Conservation (phyloP, 2,888 invertebrate genomes). For the Silvanus unidentatus region DNA sequence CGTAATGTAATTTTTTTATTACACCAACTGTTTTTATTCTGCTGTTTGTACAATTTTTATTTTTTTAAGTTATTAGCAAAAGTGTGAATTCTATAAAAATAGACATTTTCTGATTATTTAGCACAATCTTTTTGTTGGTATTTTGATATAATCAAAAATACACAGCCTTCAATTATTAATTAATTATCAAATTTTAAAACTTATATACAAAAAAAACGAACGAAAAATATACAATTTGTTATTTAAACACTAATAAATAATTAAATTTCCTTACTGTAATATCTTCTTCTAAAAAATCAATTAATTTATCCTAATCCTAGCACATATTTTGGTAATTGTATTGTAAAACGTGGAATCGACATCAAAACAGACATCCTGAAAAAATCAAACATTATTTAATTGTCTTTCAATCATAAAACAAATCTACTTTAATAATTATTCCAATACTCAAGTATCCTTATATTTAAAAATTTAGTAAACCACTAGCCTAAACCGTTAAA, state of each 20-base stretch:
- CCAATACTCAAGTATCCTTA: too few relatives aligned
- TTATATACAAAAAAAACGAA: not conserved
- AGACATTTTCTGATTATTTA: not conserved
- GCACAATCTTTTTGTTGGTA: slow-evolving; percentile 13
- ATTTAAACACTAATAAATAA: not conserved
- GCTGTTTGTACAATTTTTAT: too few relatives aligned
- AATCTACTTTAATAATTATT: too few relatives aligned
- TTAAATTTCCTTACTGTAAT: not conserved
- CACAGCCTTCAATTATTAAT: slow-evolving; percentile 27
- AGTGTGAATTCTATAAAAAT: too few relatives aligned
- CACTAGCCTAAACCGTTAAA: too few relatives aligned
- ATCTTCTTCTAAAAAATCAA: slow-evolving; percentile 3
- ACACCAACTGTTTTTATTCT: too few relatives aligned
- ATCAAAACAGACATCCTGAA: slow-evolving; percentile 78
- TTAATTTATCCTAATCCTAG: slow-evolving; percentile 65
- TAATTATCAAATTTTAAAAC: not conserved
- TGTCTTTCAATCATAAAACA: not conserved
- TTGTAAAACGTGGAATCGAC: slow-evolving; percentile 78
- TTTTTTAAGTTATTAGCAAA: too few relatives aligned
- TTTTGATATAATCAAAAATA: slow-evolving; percentile 23
- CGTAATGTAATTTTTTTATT: too few relatives aligned
- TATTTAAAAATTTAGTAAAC: too few relatives aligned
- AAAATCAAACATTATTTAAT: slow-evolving; percentile 23
- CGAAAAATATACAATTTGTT: not conserved
- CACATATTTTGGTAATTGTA: slow-evolving; percentile 80